Base-by-base conservation (phyloP, 2,888 invertebrate genomes). In the Pachydiplax longipennis region DNA sequence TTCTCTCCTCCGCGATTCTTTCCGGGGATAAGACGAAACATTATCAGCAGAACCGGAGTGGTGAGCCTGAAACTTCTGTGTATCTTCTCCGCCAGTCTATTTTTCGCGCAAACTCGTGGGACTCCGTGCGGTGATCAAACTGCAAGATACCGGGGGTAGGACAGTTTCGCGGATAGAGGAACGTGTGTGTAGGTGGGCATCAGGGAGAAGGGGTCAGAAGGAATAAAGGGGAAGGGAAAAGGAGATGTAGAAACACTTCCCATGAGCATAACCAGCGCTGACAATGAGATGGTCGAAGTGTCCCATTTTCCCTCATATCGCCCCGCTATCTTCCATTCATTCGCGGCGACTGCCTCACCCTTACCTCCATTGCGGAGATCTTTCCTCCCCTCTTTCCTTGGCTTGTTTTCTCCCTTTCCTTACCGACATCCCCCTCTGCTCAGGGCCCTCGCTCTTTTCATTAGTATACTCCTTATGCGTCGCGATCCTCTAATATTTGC, bases 181-280 rank as follows among this genome's bases (percentile, higher is more conserved):
- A 13, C 2, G 73, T 25, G 73, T 22, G 65, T 73, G 73, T 73
- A 31, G 73, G 73, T 25, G 73, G 73, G 73, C 73, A 31, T 73
- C 12, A 22, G 65, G 73, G 73, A 31, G 25, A 81, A 25, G 73
- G 73, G 25, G 73, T 31, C 25, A 73, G 31, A 5, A 65, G 22
- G n/a, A 65, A 25, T 22, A 65, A 65, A 73, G 35, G 53, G 53
- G 25, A 5, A 10, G n/a, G 83, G 83, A 15, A 31, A 22, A 25
- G 31, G 83, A 53, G 58, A 58, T 25, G 18, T 25, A 83, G 58
- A 83, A 83, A 83, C 83, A 58, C 83, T 83, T 83, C 83, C 83
- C 83, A 53, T 83, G 83, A 83, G 83, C 58, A 83, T 83, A 83
- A 83, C 83, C 58, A 48, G 53, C 83, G 22, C 83, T 58, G 83